phyloP scores from a whole-genome alignment of 2,888 invertebrate genomes.

The Melipona bicolor region DNA sequence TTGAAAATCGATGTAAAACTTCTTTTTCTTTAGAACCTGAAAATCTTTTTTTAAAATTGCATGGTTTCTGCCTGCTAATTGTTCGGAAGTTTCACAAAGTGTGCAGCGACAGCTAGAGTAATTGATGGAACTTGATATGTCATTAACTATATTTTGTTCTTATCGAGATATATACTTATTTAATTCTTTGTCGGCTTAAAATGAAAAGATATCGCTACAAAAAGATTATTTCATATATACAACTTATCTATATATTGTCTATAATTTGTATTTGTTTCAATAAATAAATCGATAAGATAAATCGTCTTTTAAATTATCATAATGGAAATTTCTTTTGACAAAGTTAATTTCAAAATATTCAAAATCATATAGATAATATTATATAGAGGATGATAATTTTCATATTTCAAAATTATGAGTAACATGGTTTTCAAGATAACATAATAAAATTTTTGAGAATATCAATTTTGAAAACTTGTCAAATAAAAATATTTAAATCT shows the following conservation, averaged over 20 bases:
- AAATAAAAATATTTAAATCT: not conserved
- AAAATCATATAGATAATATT: not conserved
- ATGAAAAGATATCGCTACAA: not conserved
- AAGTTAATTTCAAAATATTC: not conserved
- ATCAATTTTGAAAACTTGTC: not conserved
- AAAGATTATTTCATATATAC: no score
- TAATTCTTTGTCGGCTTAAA: not conserved
- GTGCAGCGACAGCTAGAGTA: not conserved
- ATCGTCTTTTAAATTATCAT: not conserved
- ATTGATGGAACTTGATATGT: not conserved
- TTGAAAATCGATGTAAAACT: not conserved
- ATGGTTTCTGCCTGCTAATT: not conserved
- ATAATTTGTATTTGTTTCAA: not conserved
- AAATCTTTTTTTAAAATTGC: not conserved
- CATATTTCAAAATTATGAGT: no score
- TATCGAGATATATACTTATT: not conserved
- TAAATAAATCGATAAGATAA: not conserved
- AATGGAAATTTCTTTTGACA: no score
- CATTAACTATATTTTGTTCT: not conserved
- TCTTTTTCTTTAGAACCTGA: accelerated
- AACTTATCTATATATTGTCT: not conserved
- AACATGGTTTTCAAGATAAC: no score
- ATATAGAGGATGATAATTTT: no score
- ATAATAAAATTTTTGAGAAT: not conserved
- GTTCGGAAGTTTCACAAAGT: not conserved